Evolutionary conservation across 1,140 invertebrate species (phyloP), one percentile per base, ranked within the genome.

Genomic region (Lepidurus apus): DNA sequence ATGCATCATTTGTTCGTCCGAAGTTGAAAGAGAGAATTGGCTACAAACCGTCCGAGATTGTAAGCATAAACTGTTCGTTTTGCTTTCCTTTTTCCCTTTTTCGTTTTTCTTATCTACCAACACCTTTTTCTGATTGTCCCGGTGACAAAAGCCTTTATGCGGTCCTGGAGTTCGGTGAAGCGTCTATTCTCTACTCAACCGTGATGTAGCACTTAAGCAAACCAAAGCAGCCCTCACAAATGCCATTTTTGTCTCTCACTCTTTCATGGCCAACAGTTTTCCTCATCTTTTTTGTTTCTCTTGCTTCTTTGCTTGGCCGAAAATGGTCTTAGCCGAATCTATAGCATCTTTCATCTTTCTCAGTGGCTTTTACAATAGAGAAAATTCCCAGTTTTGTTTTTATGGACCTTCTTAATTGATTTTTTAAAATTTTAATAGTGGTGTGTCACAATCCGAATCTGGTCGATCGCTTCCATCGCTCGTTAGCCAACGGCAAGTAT

Each of bases 1-100:
- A 77, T 94, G 94, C 84, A 88, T 95, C 78, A 87, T 93, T 73
- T 91, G 92, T 43, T 86, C 88, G 77, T 88, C 89, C 82, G 89
- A 92, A 76, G 88, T 89, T 79, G 91, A 94, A 82, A 86, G 92
- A 73, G 85, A 88, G 80, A 91, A 91, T 82, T 95, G 93, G 93
- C 92, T 94, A 81, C 87, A 89, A 81, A 89, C 91, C 77, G 89
- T 94, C 82, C 88, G 93, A 84, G 88, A 89, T 85, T 90, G 93
- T 94, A 85, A 87, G 85, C 82, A 75, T 78, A 73, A 43, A 77
- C 17, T 26, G n/a, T 74, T 47, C 6, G 17, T n/a, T 26, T 26
- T 26, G 26, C 26, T 26, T 26, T 26, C 26, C 75, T 78, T 74
- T 7, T 80, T 43, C 11, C 11, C 42, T 42, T 9, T 74, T 74